Base-by-base conservation (phyloP, 1,140 invertebrate genomes). In the Ceratina australensis region DNA sequence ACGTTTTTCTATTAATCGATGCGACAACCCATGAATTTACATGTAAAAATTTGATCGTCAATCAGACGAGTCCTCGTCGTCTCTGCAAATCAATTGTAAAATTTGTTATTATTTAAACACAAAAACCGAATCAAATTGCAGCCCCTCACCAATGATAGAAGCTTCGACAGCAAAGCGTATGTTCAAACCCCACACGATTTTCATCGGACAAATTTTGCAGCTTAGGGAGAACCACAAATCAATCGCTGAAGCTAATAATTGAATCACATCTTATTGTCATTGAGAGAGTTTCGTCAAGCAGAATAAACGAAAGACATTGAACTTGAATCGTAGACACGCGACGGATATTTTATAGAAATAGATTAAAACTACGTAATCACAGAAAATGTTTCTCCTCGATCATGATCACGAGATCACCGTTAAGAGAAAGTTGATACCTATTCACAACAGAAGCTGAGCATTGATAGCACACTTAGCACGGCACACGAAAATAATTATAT, bases 401-500 rank as follows among this genome's bases (percentile, higher is more conserved):
- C 42, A 26, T 57, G 60, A 20, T 56, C 18, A 13, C 33, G 33
- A 66, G 13, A 28, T 20, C 60, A 28, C 24, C 73, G 50, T 67
- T n/a, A 59, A 78, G 66, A 72, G 71, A 82, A 24, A 49, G 24
- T 67, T 67, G 68, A n/a, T 54, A 54, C n/a, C 64, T 52, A 80
- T 68, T 74, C 33, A 67, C 52, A 65, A 33, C 54, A 42, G 68
- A 81, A 56, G 69, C 63, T 78, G 47, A 63, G 64, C 66, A 75
- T 59, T 66, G 49, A 65, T 50, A 84, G 72, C 78, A 84, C 73
- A 80, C 42, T 66, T 77, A 77, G 57, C 65, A 72, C 49, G 68
- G 15, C 50, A 50, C 79, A 79, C 77, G 80, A 68, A 80, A 78
- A 73, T 72, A 75, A 83, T 87, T 90, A 91, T 78, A 92, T 91